Percentiles rank a stretch among this genome's conserved stretches.
phyloP scores from a whole-genome alignment of 2,113 vertebrate species.

The Heloderma charlesbogerti region DNA sequence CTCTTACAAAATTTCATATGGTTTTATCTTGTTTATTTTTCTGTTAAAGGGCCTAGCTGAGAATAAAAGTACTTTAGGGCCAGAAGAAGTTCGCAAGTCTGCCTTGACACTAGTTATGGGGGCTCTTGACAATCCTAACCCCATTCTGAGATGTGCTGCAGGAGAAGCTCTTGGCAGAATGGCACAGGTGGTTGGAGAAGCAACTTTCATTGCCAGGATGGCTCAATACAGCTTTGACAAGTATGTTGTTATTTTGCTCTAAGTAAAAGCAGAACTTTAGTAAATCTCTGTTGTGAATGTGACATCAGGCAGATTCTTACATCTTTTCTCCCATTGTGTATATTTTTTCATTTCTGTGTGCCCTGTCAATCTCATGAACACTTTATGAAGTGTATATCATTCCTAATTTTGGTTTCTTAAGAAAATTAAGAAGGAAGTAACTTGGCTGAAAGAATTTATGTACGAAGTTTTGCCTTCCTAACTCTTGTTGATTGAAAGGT shows the following conservation, averaged over 20 bases:
- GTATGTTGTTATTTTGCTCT: conserved; percentile 77
- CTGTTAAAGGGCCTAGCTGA: conserved; percentile 92
- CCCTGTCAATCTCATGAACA: background rate
- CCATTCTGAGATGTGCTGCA: conserved; percentile 95
- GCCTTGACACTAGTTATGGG: conserved; percentile 98
- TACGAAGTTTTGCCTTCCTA: background rate
- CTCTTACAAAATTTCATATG: background rate
- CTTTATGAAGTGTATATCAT: background rate
- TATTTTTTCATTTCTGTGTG: background rate
- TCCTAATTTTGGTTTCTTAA: background rate
- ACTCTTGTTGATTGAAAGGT: background rate
- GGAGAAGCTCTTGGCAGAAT: conserved; percentile 97
- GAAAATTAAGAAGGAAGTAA: background rate
- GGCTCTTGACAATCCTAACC: conserved; percentile 96
- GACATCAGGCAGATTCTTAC: background rate
- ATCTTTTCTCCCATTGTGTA: background rate
- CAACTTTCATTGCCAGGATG: conserved; percentile 97
- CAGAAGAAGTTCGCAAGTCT: conserved; percentile 97
- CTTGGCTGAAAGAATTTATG: background rate
- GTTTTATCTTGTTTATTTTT: background rate
- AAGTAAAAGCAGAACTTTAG: background rate
- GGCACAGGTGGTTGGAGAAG: conserved; percentile 98
- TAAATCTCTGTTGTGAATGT: conserved; percentile 9
- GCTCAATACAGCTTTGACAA: conserved; percentile 99
- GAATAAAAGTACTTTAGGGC: conserved; percentile 97